Evolutionary conservation across 2,888 invertebrate genomes (phyloP).

Genomic region (Panzeria rudis): DNA sequence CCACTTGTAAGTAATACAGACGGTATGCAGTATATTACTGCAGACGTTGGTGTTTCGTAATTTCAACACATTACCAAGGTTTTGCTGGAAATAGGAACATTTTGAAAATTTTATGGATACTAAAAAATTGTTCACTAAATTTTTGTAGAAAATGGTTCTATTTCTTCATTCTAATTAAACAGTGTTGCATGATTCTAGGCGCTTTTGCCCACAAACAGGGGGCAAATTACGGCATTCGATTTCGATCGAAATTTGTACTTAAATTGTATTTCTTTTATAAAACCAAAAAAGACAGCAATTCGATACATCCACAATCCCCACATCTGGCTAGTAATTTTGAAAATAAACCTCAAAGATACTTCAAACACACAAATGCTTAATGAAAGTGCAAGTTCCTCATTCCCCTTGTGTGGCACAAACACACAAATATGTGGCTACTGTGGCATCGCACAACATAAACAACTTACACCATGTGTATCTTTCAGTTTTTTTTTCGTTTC

Average conservation of each 20-base stretch:
- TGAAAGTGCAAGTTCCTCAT: constrained; percentile 12
- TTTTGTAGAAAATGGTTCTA: no score
- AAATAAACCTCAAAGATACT: background rate
- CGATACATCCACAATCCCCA: background rate
- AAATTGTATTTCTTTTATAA: background rate
- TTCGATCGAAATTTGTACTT: no score
- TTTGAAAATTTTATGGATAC: no score
- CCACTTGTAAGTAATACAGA: no score
- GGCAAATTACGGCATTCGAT: no score
- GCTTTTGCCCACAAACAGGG: background rate
- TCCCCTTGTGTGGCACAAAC: background rate
- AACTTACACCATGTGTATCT: constrained; percentile 6
- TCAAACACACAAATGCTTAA: background rate
- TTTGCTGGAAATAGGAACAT: no score
- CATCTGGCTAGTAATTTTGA: background rate
- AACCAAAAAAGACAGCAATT: background rate
- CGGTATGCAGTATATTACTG: no score
- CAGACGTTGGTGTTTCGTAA: no score
- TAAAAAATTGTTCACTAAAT: no score
- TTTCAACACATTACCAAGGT: no score
- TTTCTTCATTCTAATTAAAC: no score
- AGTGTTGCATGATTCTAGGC: background rate
- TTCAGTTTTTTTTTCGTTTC: background rate
- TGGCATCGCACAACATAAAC: background rate
- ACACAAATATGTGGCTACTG: background rate